Percentiles rank a stretch among this genome's conserved stretches.
Conservation (phyloP, 2,888 invertebrate species). For the Aporophyla lueneburgensis region DNA sequence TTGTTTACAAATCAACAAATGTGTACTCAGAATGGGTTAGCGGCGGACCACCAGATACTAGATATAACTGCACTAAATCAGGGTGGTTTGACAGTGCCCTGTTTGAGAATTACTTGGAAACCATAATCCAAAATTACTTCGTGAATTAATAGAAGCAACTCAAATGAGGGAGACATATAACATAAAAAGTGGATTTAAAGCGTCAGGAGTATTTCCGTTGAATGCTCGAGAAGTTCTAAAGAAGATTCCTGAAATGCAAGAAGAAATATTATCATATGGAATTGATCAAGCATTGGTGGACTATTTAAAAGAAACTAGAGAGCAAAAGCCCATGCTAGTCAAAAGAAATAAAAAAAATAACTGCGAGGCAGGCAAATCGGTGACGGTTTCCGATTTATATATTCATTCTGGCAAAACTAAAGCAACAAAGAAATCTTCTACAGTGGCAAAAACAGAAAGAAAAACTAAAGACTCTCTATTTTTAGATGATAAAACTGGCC, state of each 20-base stretch:
- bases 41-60: conserved; percentile 24
- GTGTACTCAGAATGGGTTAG: conserved; percentile 30
- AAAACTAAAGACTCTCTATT: not conserved
- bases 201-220: conserved; percentile 4
- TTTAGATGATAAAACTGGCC: not conserved
- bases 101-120: conserved; percentile 37
- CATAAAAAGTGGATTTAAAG: conserved; percentile 1
- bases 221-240: not conserved
- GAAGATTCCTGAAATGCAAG: not conserved
- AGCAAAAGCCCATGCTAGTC: not conserved
- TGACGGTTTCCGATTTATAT: not conserved
- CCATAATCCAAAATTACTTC: conserved; percentile 6
- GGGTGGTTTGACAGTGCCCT: conserved; percentile 38
- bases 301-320: not conserved
- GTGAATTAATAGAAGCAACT: conserved; percentile 3
- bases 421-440: not conserved
- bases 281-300: not conserved
- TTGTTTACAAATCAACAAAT: conserved; percentile 40
- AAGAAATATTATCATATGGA: not conserved
- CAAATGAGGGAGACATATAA: not conserved
- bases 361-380: not conserved
- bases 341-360: not conserved
- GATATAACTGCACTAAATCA: conserved; percentile 32
- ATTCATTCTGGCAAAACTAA: not conserved
- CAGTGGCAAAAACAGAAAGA: no score